Base-by-base conservation (phyloP, 2,113 vertebrate species). In the Daphoenositta chrysoptera region DNA sequence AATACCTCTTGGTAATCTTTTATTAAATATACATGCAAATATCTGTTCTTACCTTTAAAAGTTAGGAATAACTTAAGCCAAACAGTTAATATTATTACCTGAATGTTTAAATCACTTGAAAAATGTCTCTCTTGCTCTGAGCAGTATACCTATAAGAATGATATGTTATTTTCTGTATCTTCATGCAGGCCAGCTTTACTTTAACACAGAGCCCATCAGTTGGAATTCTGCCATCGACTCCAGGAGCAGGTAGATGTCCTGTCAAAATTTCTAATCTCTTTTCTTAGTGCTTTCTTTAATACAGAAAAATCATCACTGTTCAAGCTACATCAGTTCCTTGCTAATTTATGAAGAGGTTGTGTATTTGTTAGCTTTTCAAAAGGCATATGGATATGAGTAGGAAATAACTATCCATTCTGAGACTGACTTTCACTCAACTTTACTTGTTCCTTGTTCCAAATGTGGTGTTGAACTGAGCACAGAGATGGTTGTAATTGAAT, bases 141-240 rank as follows among this genome's bases (percentile, higher is more conserved):
- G 42, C 69, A 78, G 2, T 22, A 19, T 56, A 51, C 27, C 19
- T 69, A 3, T 39, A 31, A 77, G 40, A 71, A 63, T 83, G 30
- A 51, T 42, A 70, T 92, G 16, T 73, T 72, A 23, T 17, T 90
- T 90, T n/a, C 50, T 96, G 30, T 92, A 3, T 92, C 93, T 96
- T 91, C 39, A 51, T 87, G 31, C 96, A 99, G 99, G 78, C 94
- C 53, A 97, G 96, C 61, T 98, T 98, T 94, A 98, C 98, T 71
- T 76, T 97, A 35, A 95, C 98, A 54, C 99, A 98, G 65, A 99
- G 98, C 61, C 98, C 99, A 16, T 45, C 98, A n/a, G 96, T 96
- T 83, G 98, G 97, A 91, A 96, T 96, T 50, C 97, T 98, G 63
- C 96, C 98, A 17, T 95, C 95, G 47, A 98, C 98, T 68, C 98